These are phyloP conservation scores for Apogon hyalosoma DNA, from an alignment of 2,797 vertebrate genomes.

Conservation along the genomic window DNA sequence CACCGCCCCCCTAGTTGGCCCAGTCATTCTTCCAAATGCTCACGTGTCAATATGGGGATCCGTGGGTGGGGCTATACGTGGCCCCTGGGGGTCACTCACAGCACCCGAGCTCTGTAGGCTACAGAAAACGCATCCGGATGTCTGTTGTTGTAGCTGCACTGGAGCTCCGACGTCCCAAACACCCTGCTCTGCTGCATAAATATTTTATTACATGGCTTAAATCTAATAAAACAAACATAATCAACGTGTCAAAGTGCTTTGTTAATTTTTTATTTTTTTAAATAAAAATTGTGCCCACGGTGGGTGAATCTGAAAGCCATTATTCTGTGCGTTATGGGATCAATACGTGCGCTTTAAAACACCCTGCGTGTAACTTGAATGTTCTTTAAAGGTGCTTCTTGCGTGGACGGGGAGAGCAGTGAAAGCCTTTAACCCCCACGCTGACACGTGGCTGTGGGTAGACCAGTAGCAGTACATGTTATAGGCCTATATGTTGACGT, in stretches of 20 bases:
- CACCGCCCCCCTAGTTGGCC: conserved; percentile 33
- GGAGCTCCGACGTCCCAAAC: background rate
- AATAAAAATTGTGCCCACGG: no score
- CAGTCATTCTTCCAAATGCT: conserved; percentile 58
- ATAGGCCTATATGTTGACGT: conserved; percentile 5
- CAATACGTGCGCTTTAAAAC: no score
- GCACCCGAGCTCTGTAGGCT: background rate
- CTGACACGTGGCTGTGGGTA: conserved; percentile 38
- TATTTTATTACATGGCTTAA: background rate
- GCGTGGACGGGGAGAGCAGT: no score
- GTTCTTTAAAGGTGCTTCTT: no score
- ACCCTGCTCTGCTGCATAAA: no score
- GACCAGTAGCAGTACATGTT: background rate
- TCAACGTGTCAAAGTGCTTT: no score
- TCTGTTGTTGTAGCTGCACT: background rate
- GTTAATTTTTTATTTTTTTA: no score
- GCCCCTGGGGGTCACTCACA: conserved; percentile 33
- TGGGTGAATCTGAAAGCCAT: no score
- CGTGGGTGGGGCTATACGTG: conserved; percentile 75
- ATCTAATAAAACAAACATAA: background rate
- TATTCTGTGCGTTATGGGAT: no score
- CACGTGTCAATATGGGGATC: conserved; percentile 76
- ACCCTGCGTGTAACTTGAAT: no score
- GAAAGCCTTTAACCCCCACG: no score
- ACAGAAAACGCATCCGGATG: background rate